These are phyloP conservation scores for Calyptomena viridis DNA, from an alignment of 2,113 vertebrate species.

Conservation along the genomic window DNA sequence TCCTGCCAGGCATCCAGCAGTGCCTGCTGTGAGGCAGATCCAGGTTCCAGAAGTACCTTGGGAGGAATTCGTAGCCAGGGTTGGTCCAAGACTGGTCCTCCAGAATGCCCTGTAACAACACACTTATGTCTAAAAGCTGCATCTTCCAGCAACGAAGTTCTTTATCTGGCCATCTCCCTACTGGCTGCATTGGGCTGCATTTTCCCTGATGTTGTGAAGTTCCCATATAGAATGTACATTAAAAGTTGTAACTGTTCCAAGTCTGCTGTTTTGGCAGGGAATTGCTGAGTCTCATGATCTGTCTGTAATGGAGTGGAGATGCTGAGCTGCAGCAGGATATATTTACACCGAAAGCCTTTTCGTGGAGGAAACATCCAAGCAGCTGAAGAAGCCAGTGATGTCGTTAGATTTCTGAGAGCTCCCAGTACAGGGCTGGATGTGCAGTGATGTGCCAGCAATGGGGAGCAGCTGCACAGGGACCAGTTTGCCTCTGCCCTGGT, in stretches of 20 bases:
- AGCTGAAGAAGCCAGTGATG: background rate
- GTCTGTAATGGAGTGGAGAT: conserved; percentile 31
- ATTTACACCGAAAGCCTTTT: conserved; percentile 24
- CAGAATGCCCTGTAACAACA: background rate
- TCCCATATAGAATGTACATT: conserved; percentile 17
- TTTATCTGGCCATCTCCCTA: background rate
- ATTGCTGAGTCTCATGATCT: conserved; percentile 32
- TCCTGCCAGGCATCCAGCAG: background rate
- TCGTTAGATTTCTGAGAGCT: background rate
- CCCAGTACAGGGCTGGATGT: rapidly evolving
- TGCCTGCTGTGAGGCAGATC: background rate
- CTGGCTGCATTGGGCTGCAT: background rate
- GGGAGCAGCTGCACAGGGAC: background rate
- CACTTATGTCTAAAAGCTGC: background rate
- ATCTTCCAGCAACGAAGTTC: background rate
- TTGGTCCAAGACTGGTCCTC: background rate
- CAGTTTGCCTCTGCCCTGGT: background rate
- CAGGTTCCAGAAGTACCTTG: background rate
- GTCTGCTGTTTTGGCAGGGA: conserved; percentile 23
- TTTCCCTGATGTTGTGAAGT: conserved; percentile 15
- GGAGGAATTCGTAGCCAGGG: background rate
- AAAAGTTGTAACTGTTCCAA: conserved; percentile 45
- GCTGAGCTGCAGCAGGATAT: conserved; percentile 44
- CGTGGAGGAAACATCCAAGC: background rate
- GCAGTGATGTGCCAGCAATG: background rate